Evolutionary conservation across 2,888 invertebrate genomes (phyloP).

Genomic region (Coremacera marginata): DNA sequence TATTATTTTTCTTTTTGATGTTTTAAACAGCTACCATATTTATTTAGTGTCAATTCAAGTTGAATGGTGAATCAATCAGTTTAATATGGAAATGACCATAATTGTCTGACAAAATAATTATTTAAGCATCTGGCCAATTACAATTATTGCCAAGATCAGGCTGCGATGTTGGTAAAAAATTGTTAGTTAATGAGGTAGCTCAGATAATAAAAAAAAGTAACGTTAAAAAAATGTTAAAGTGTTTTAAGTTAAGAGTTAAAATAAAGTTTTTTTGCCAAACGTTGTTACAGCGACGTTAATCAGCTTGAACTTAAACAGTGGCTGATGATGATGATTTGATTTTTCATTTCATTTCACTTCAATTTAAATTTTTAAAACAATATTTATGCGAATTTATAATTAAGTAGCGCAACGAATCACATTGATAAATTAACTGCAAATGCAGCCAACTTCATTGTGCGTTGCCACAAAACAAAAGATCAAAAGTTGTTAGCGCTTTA

Average conservation of each 20-base stretch:
- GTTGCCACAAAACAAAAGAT: slow-evolving; percentile 19
- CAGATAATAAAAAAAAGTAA: no score
- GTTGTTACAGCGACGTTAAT: not conserved
- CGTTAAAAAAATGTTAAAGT: no score
- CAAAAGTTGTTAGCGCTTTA: slow-evolving; percentile 23
- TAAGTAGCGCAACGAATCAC: slow-evolving; percentile 47
- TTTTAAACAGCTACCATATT: not conserved
- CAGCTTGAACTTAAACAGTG: not conserved
- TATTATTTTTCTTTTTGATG: not conserved
- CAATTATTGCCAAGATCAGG: slow-evolving; percentile 33
- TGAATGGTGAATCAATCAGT: slow-evolving; percentile 27
- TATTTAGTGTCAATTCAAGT: slow-evolving; percentile 21
- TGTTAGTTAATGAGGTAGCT: no score
- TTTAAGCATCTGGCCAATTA: slow-evolving; percentile 22
- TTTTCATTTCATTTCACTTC: slow-evolving; percentile 50
- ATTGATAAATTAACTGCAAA: slow-evolving; percentile 56
- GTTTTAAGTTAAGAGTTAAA: not conserved
- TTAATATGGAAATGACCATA: slow-evolving; percentile 55
- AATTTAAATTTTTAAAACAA: slow-evolving; percentile 12
- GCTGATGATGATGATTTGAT: slow-evolving; percentile 46
- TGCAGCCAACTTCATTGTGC: slow-evolving; percentile 28
- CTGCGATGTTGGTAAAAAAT: no score
- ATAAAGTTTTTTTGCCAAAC: not conserved
- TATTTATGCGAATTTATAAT: slow-evolving; percentile 50
- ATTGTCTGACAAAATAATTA: slow-evolving; percentile 56